Base-by-base conservation (phyloP, 2,113 vertebrate genomes). In the Trochalopteron elliotii region DNA sequence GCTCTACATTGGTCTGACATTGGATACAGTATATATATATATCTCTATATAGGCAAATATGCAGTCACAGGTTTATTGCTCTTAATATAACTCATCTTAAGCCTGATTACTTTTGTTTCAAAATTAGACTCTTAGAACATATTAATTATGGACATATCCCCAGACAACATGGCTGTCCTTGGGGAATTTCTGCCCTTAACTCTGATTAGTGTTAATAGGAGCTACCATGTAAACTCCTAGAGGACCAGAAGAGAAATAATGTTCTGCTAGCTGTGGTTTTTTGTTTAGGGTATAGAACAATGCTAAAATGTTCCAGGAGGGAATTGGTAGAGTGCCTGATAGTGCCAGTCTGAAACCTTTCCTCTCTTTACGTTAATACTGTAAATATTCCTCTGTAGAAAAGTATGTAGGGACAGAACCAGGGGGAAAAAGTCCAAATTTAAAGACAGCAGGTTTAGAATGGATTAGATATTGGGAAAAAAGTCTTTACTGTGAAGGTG, bases 41-140 rank as follows among this genome's bases (percentile, higher is more conserved):
- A 86, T 63, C 55, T 44, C 31, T 71, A 83, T 74, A 88, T 70
- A 86, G 49, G 80, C 70, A 95, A 91, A 94, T 85, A 97, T 79
- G 74, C 74, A 92, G 69, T 76, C 49, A 83, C 79, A 94, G 56
- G 19, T 87, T 90, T 88, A 45, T 84, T 90, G 55, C 9, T 85
- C 91, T 77, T 91, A 95, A 88, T 95, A 94, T 91, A 95, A 85
- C 82, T 87, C 74, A 49, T 91, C 80, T 84, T 85, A 93, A 95
- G 45, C 74, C 87, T 89, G 87, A 89, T 89, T 92, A 92, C 81
- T 93, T 93, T 95, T 92, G 65, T 80, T 92, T 87, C 56, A 87
- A 86, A 96, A 90, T 95, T 96, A 96, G 75, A 75, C 31, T 94
- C 57, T 67, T 55, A 85, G 78, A 95, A 82, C 31, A 42, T 67